A percentile compares a stretch with the other conserved stretches of the same genome.
phyloP scores from a whole-genome alignment of 2,113 vertebrate species.

The Corvus moneduloides region DNA sequence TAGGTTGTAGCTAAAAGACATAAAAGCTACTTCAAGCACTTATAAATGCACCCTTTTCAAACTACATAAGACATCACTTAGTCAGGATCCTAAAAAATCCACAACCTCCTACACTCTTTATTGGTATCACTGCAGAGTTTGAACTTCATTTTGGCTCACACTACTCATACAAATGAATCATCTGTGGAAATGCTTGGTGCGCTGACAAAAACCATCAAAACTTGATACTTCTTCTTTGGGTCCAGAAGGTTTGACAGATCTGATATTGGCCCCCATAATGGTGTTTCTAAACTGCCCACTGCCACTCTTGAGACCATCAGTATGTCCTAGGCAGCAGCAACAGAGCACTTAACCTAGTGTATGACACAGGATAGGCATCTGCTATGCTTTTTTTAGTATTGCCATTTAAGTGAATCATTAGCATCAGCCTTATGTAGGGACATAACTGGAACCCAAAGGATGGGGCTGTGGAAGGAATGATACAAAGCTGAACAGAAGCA shows the following conservation, averaged over 20 bases:
- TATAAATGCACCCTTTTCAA: constrained; percentile 16
- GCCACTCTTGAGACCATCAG: neutral
- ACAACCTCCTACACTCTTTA: constrained; percentile 50
- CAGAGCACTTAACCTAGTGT: neutral
- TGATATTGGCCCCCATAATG: neutral
- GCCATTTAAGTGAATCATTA: neutral
- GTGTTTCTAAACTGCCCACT: neutral
- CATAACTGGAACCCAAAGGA: neutral
- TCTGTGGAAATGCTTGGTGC: neutral
- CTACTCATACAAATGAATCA: constrained; percentile 55
- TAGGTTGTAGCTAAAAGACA: neutral
- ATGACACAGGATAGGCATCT: neutral
- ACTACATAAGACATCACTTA: constrained; percentile 4
- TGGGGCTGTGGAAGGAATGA: neutral
- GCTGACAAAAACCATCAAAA: neutral
- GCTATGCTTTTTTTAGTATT: neutral
- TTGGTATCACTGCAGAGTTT: constrained; percentile 36
- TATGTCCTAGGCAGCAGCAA: neutral
- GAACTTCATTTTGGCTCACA: constrained; percentile 52
- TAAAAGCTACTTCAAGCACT: neutral
- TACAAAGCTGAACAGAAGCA: neutral
- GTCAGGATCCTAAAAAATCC: constrained; percentile 47
- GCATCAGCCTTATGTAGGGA: neutral
- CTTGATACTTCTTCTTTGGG: neutral
- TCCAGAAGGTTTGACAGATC: neutral